A percentile compares a stretch with the other conserved stretches of the same genome.
phyloP scores from a whole-genome alignment of 2,113 vertebrate species.

The Pyrgilauda ruficollis region DNA sequence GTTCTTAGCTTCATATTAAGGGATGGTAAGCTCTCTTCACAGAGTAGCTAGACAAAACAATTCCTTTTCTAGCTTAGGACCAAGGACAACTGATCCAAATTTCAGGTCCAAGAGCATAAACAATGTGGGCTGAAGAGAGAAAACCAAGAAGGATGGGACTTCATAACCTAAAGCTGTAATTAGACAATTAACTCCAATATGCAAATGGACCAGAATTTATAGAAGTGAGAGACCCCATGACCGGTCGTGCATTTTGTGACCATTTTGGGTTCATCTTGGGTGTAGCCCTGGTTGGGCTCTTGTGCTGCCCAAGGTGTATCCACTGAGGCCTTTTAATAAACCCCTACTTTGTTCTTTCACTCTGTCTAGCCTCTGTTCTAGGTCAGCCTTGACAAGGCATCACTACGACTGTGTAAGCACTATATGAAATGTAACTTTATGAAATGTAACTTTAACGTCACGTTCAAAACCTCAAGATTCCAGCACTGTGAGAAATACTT shows the following conservation, averaged over 20 bases:
- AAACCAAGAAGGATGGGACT: not conserved
- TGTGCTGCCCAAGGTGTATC: not conserved
- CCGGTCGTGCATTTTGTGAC: fast-evolving
- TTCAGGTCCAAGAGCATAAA: not conserved
- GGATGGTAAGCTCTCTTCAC: not conserved
- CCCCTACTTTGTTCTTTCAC: too few species aligned
- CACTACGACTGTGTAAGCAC: too few species aligned
- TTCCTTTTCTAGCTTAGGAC: not conserved
- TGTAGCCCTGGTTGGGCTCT: not conserved
- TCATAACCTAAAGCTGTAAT: not conserved
- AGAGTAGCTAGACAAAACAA: not conserved
- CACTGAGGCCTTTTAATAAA: not conserved
- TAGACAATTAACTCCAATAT: not conserved
- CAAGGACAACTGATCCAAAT: not conserved
- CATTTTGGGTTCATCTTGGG: not conserved
- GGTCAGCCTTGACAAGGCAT: too few species aligned
- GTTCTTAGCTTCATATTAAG: not conserved
- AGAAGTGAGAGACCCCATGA: not conserved
- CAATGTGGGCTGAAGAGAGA: not conserved
- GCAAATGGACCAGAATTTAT: not conserved
- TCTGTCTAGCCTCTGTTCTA: too few species aligned
- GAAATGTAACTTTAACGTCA: too few species aligned
- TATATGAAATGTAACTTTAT: too few species aligned
- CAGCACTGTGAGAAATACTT: not conserved
- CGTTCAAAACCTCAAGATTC: too few species aligned